Conservation (phyloP, 1,140 invertebrate species). For the Temnothorax longispinosus region DNA sequence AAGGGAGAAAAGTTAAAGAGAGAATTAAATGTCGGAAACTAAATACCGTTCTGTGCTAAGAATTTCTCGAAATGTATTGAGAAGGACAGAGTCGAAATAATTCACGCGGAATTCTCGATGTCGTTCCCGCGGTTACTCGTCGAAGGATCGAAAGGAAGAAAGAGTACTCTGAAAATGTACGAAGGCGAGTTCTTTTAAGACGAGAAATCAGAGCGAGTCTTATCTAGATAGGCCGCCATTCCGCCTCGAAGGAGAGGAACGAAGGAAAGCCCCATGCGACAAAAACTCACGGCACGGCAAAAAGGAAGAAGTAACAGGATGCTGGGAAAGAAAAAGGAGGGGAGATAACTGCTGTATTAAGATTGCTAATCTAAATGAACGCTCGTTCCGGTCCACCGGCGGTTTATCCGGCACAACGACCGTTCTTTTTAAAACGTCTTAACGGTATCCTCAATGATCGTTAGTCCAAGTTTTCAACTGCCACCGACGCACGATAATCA, state of each 20-base stretch:
- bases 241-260: conserved; percentile 61
- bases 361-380: conserved; percentile 77
- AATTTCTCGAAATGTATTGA: neutral
- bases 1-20: conserved; percentile 13
- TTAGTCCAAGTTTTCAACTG: conserved; percentile 40
- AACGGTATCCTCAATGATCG: conserved; percentile 63
- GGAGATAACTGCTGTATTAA: conserved; percentile 75
- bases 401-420: conserved; percentile 61
- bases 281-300: conserved; percentile 67
- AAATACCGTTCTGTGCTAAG: neutral
- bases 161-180: conserved; percentile 36
- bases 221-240: conserved; percentile 73
- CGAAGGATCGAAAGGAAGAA: neutral
- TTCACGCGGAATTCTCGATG: neutral
- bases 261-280: conserved; percentile 48
- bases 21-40: conserved; percentile 23
- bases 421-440: conserved; percentile 66
- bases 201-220: conserved; percentile 69
- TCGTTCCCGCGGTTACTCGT: neutral
- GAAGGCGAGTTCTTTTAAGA: conserved; percentile 60
- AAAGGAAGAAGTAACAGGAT: neutral
- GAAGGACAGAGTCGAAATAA: conserved; percentile 13
- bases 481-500: neutral
- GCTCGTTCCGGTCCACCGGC: conserved; percentile 72
- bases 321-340: conserved; percentile 35